A percentile compares a stretch with the other conserved stretches of the same genome.
These are phyloP conservation scores for Tringa solitaria DNA, from an alignment of 2,113 vertebrate genomes.

Conservation along the genomic window DNA sequence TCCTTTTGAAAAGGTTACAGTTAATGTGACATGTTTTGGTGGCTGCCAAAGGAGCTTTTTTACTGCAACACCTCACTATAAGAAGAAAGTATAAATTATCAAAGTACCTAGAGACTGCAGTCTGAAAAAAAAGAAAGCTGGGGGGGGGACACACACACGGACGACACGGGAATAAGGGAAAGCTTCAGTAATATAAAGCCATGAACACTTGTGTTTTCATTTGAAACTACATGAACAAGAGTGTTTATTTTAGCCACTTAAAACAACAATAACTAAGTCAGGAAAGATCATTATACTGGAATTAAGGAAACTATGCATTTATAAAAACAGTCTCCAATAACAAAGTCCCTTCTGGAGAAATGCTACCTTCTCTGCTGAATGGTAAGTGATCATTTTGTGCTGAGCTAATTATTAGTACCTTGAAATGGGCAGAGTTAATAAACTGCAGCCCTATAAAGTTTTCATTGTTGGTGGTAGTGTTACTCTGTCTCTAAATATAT, in stretches of 20 bases:
- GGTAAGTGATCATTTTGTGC: conserved; percentile 7
- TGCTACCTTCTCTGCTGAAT: neutral
- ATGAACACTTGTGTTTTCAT: conserved; percentile 59
- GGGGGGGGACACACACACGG: too few species aligned
- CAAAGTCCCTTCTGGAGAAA: conserved; percentile 38
- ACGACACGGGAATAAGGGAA: neutral
- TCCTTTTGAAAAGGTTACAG: conserved; percentile 60
- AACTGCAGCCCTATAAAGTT: conserved; percentile 16
- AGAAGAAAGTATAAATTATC: conserved; percentile 41
- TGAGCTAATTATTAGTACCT: conserved; percentile 38
- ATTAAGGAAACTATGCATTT: conserved; percentile 61
- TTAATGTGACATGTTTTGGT: conserved; percentile 30
- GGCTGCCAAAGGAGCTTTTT: conserved; percentile 41
- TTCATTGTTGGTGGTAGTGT: conserved; percentile 10
- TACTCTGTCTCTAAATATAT: neutral
- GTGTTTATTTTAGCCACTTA: conserved; percentile 40
- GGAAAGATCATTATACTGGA: conserved; percentile 39
- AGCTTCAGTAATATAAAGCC: conserved; percentile 35
- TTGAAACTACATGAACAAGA: conserved; percentile 53
- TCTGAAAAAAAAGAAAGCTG: neutral
- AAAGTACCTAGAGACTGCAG: neutral
- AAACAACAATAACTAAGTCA: conserved; percentile 57
- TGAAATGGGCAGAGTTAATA: conserved; percentile 24
- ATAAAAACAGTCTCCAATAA: conserved; percentile 39
- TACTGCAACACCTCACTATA: conserved; percentile 14